These are phyloP conservation scores for Lepus oiostolus DNA, from an alignment of 2,797 vertebrate species.

Conservation along the genomic window DNA sequence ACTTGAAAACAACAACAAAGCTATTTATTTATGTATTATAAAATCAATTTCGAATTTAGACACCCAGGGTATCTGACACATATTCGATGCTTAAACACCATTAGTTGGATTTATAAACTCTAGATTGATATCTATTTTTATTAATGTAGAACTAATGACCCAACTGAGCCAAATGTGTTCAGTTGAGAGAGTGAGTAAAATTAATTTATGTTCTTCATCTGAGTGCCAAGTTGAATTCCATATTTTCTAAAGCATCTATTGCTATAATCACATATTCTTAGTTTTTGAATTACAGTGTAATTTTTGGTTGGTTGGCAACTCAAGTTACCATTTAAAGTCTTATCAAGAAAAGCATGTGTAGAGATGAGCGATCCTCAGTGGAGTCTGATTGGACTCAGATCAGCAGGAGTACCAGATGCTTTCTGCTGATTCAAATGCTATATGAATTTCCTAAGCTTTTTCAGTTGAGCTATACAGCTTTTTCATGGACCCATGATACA, in stretches of 20 bases:
- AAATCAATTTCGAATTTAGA: neutral
- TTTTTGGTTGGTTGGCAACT: slow-evolving; percentile 23
- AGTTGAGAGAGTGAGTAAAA: neutral
- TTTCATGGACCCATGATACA: neutral
- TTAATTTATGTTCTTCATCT: slow-evolving; percentile 24
- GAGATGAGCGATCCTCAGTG: neutral
- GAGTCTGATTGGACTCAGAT: neutral
- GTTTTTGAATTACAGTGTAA: neutral
- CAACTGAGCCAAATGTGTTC: neutral
- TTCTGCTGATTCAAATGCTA: neutral
- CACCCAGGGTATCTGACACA: neutral
- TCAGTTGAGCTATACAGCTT: neutral
- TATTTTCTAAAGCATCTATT: neutral
- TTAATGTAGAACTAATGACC: neutral
- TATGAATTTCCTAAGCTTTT: neutral
- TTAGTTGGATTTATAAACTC: neutral
- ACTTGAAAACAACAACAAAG: neutral
- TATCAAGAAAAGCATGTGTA: neutral
- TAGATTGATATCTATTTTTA: neutral
- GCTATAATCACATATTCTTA: neutral
- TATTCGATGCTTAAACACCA: neutral
- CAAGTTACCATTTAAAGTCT: slow-evolving; percentile 45
- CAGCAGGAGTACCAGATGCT: neutral
- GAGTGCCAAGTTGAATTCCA: neutral
- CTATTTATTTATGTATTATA: neutral